These are phyloP conservation scores for Rhogogaster chlorosoma DNA, from an alignment of 2,888 invertebrate species.

Conservation along the genomic window DNA sequence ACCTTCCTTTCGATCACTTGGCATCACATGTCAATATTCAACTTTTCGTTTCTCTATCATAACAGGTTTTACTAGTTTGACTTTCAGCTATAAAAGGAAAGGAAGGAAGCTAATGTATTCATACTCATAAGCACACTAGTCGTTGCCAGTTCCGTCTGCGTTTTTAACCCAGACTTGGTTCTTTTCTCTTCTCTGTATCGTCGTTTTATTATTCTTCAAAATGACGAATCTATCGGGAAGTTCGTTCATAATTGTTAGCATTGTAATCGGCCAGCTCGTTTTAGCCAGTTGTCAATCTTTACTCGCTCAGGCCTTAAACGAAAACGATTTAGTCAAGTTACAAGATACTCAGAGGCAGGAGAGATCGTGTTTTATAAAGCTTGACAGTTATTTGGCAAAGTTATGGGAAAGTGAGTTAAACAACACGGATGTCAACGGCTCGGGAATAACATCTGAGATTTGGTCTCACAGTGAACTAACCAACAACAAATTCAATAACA, in stretches of 20 bases:
- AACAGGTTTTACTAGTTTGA: conserved; percentile 4
- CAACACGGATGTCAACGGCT: not conserved
- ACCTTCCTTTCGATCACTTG: not conserved
- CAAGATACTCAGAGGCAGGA: conserved; percentile 15
- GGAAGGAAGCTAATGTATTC: not conserved
- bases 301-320: not conserved
- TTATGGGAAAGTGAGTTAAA: conserved; percentile 19
- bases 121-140: not conserved
- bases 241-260: not conserved
- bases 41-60: not conserved
- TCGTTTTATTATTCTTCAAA: not conserved
- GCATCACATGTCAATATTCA: not conserved
- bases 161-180: not conserved
- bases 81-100: not conserved
- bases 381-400: not conserved
- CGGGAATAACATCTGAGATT: not conserved
- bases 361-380: not conserved
- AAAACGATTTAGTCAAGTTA: not conserved
- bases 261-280: not conserved
- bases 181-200: no score
- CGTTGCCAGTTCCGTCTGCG: not conserved
- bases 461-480: not conserved
- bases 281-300: not conserved
- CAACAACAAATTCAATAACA: conserved; percentile 23
- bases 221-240: not conserved